Base-by-base conservation (phyloP, 53 echinoderm and acorn worm species). In the Henricia sp. region DNA sequence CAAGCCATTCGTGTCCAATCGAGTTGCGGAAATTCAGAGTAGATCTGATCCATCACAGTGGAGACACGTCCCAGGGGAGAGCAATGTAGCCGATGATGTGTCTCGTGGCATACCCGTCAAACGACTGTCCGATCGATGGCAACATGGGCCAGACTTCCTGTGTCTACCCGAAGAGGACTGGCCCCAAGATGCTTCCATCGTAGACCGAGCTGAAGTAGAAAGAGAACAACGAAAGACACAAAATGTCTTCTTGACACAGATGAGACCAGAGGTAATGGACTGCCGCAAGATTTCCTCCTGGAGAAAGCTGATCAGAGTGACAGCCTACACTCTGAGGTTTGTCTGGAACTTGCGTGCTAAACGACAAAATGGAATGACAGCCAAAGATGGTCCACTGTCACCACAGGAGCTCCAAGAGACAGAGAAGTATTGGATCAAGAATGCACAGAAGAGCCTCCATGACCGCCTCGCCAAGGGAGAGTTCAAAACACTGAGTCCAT, bases 11-110 rank as follows among this genome's bases (percentile, higher is more conserved):
- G 87, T 87, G 6, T 29, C 87, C 6, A 73, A 69, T 57, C 72
- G 82, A 82, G 87, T 91, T 37, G 73, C 48, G 20, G 87, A 87
- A 20, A 73, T 91, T 30, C 91, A 91, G 74, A 82, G 58, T 44
- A 20, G 29, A 1, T 74, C 91, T 34, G 77, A 91, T 13, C 83
- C 84, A 6, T 76, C 84, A 27, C 39, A 84, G 11, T 91, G 88
- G 91, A 83, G 52, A 25, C 84, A 88, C 50, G 65, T 88, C 6
- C 88, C 91, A 58, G 88, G 91, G 41, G 77, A 77, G 29, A 32
- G 40, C 40, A 91, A 88, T 33, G 55, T 85, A 52, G 92, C 88
- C 40, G 88, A 17, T 29, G 70, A 89, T 1, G 68, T 65, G 17
- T 72, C 72, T 36, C 16, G 52, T 3, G 72, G 72, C 6, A 19